Evolutionary conservation across 2,113 vertebrate species (phyloP).

Genomic region (Uropsilus gracilis): DNA sequence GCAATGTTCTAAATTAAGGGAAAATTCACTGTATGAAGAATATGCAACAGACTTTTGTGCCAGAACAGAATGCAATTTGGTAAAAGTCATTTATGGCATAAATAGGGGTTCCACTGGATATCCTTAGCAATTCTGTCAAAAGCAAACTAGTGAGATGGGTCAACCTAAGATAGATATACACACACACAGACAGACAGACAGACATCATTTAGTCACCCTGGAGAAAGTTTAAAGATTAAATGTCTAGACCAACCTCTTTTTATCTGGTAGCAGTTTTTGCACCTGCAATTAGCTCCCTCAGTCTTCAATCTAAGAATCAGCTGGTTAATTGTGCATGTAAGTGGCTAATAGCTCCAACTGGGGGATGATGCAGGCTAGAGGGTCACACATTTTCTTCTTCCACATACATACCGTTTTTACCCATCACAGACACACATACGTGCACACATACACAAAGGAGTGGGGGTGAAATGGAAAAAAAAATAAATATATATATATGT

Average conservation of each 20-base stretch:
- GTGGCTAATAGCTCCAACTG: conserved; percentile 64
- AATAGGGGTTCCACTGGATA: background rate
- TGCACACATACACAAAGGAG: background rate
- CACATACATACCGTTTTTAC: background rate
- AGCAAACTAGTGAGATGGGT: conserved; percentile 30
- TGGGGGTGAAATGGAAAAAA: background rate
- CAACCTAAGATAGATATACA: background rate
- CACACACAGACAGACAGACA: background rate
- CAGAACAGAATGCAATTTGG: conserved; percentile 13
- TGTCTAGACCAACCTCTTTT: conserved; percentile 62
- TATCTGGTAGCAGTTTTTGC: conserved; percentile 68
- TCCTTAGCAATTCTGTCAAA: conserved; percentile 28
- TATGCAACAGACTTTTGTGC: background rate
- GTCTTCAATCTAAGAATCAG: conserved; percentile 75
- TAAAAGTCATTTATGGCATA: conserved; percentile 26
- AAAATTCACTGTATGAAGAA: background rate
- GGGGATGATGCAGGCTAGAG: conserved; percentile 24
- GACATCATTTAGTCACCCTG: conserved; percentile 21
- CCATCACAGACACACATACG: background rate
- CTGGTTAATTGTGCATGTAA: conserved; percentile 75
- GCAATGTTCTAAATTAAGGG: background rate
- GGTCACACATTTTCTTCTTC: conserved; percentile 59
- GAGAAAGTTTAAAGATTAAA: conserved; percentile 62
- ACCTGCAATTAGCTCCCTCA: conserved; percentile 73
- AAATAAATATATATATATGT: no score